Conservation (phyloP, 2,888 invertebrate species). For the Agrilus mali region DNA sequence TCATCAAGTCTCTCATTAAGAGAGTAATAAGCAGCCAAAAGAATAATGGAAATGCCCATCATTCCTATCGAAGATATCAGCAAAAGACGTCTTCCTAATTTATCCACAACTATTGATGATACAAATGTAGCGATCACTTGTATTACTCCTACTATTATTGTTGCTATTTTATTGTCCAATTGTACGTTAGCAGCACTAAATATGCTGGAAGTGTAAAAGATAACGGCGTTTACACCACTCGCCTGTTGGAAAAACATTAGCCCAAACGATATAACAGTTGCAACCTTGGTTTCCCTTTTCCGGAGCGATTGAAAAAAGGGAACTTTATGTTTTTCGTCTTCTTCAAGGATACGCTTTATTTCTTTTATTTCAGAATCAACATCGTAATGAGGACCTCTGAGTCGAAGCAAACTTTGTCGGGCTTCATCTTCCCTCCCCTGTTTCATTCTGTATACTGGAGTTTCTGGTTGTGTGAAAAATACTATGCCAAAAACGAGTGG, state of each 20-base stretch:
- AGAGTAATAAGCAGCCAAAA: slow-evolving; percentile 59
- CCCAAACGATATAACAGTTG: slow-evolving; percentile 20
- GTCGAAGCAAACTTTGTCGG: slow-evolving; percentile 48
- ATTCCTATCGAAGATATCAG: slow-evolving; percentile 56
- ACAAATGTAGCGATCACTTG: slow-evolving; percentile 66
- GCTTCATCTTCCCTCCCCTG: slow-evolving; percentile 55
- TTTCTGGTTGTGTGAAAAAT: slow-evolving; percentile 78
- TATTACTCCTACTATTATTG: slow-evolving; percentile 69
- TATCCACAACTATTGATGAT: slow-evolving; percentile 68
- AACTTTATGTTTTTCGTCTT: slow-evolving; percentile 38
- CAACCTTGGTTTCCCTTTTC: slow-evolving; percentile 48
- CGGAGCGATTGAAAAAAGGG: slow-evolving; percentile 43
- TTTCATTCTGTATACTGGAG: slow-evolving; percentile 59
- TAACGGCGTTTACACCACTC: slow-evolving; percentile 70
- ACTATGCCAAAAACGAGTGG: slow-evolving; percentile 54
- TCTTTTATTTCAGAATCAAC: slow-evolving; percentile 47
- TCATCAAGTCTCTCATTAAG: slow-evolving; percentile 28
- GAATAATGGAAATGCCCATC: slow-evolving; percentile 56
- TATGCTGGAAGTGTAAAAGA: slow-evolving; percentile 65
- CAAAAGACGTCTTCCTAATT: slow-evolving; percentile 63
- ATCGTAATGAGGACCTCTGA: slow-evolving; percentile 61
- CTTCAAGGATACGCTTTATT: slow-evolving; percentile 39
- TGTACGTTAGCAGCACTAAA: slow-evolving; percentile 50
- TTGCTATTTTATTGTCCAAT: slow-evolving; percentile 44
- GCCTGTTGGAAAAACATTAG: slow-evolving; percentile 84